Conservation (phyloP, 2,797 vertebrate species). For the Mus caroli region DNA sequence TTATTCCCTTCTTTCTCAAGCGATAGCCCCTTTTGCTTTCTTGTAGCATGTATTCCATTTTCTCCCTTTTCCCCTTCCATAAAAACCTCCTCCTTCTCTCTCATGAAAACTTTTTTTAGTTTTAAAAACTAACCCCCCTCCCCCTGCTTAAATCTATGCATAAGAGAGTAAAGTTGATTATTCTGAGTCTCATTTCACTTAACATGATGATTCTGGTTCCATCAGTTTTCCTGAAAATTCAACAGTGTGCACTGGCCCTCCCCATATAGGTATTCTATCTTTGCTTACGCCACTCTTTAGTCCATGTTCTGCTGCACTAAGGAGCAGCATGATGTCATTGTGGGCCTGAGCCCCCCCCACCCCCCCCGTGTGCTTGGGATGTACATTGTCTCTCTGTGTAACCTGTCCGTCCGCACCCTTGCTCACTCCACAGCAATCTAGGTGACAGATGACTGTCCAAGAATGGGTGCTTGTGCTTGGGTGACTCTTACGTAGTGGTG, state of each 20-base stretch:
- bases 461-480: fast-evolving
- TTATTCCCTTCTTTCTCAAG: neutral
- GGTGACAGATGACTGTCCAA: neutral
- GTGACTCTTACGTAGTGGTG: fast-evolving
- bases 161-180: neutral
- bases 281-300: neutral
- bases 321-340: neutral
- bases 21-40: neutral
- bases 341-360: no score
- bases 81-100: neutral
- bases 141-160: neutral
- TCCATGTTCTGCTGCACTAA: neutral
- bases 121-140: neutral
- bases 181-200: neutral
- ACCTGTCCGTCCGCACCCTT: neutral
- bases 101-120: neutral
- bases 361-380: neutral
- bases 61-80: neutral
- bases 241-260: neutral
- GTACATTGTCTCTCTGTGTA: neutral
- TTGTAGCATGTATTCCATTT: no score
- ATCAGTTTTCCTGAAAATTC: neutral
- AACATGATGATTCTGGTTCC: neutral
- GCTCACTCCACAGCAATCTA: neutral
- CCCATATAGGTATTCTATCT: neutral